These are phyloP conservation scores for Tolmerus cingulatus DNA, from an alignment of 2,888 invertebrate genomes.

Conservation along the genomic window DNA sequence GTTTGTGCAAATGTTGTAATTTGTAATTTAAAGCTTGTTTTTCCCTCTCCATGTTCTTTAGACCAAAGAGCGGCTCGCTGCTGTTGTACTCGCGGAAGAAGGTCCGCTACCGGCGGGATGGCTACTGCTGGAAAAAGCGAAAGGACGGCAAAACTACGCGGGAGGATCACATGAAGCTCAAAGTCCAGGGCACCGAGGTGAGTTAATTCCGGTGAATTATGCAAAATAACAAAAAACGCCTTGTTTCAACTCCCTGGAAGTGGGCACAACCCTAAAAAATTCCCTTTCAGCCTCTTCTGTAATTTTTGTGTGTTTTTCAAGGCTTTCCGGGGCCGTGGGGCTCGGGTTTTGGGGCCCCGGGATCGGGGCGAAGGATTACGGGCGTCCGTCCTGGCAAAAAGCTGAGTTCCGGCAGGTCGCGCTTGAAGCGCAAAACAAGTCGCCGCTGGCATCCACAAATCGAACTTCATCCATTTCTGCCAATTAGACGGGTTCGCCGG, in stretches of 20 bases:
- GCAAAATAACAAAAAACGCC: neutral
- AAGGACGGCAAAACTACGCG: slow-evolving; percentile 97
- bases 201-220: slow-evolving; percentile 54
- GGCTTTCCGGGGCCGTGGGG: neutral
- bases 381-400: neutral
- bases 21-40: slow-evolving; percentile 23
- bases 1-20: slow-evolving; percentile 28
- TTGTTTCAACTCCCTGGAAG: slow-evolving; percentile 13
- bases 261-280: neutral
- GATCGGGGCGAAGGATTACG: neutral
- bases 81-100: slow-evolving; percentile 95
- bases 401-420: neutral
- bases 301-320: neutral
- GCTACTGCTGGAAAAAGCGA: slow-evolving; percentile 98
- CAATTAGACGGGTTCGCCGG: slow-evolving; percentile 25
- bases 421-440: neutral
- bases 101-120: slow-evolving; percentile 93
- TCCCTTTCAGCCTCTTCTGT: neutral
- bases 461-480: slow-evolving; percentile 36
- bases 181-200: slow-evolving; percentile 96
- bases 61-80: slow-evolving; percentile 97
- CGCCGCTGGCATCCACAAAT: slow-evolving; percentile 19
- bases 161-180: slow-evolving; percentile 99
- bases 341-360: neutral
- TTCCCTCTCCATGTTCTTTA: slow-evolving; percentile 63